Conservation (phyloP, 2,888 invertebrate genomes). For the Anticlea derivata region DNA sequence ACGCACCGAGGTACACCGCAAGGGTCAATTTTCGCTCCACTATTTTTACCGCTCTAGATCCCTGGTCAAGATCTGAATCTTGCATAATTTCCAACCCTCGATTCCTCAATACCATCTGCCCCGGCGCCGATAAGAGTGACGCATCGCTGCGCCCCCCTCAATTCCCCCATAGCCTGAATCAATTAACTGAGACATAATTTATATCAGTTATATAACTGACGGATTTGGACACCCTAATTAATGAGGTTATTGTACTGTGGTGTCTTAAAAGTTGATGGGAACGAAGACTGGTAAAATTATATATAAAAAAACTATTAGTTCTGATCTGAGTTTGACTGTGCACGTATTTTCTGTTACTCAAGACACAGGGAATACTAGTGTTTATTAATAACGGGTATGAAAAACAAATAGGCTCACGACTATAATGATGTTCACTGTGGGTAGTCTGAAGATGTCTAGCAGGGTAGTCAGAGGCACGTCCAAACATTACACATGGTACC, state of each 20-base stretch:
- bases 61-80: constrained; percentile 22
- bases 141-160: constrained; percentile 51
- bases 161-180: constrained; percentile 53
- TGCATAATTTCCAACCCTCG: constrained; percentile 26
- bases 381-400: too few relatives aligned
- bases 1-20: too few relatives aligned
- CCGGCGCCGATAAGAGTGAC: constrained; percentile 47
- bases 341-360: too few relatives aligned
- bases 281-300: background rate
- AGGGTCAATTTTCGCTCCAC: constrained; percentile 18
- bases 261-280: constrained; percentile 14
- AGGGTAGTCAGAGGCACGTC: too few relatives aligned
- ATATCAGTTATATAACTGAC: constrained; percentile 58
- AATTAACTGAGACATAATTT: constrained; percentile 63
- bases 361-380: too few relatives aligned
- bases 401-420: too few relatives aligned
- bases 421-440: too few relatives aligned
- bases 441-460: too few relatives aligned
- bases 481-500: too few relatives aligned
- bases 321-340: too few relatives aligned
- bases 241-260: constrained; percentile 28
- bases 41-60: constrained; percentile 6
- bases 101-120: constrained; percentile 32
- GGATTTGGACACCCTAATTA: constrained; percentile 35
- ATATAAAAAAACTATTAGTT: too few relatives aligned